Evolutionary conservation across 2,113 vertebrate genomes (phyloP).

Genomic region (Lonchura striata): DNA sequence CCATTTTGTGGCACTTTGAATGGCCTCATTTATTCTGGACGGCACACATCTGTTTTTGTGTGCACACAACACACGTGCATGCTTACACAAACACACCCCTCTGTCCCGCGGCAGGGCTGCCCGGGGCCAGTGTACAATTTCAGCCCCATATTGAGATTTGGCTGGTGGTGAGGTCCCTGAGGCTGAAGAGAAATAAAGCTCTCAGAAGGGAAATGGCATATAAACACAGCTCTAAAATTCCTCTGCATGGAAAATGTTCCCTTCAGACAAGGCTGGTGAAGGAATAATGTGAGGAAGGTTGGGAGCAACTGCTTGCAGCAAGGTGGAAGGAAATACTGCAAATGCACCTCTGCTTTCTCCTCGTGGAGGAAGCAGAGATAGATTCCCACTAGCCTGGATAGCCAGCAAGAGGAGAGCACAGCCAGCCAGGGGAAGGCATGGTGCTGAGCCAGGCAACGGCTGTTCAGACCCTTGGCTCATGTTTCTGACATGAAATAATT

Average conservation of each 20-base stretch:
- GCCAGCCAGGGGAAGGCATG: not conserved
- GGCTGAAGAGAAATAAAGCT: constrained; percentile 56
- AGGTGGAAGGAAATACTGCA: not conserved
- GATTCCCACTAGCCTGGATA: not conserved
- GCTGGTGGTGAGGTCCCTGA: constrained; percentile 28
- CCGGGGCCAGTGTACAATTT: constrained; percentile 16
- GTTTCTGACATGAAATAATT: not conserved
- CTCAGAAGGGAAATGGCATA: constrained; percentile 13
- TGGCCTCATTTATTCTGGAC: constrained; percentile 55
- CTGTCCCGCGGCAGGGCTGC: not conserved
- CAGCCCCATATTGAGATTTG: constrained; percentile 60
- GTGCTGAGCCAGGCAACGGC: not conserved
- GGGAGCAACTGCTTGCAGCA: not conserved
- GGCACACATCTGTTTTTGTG: constrained; percentile 59
- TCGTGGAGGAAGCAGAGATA: not conserved
- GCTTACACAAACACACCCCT: constrained; percentile 26
- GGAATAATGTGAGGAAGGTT: not conserved
- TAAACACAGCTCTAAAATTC: not conserved
- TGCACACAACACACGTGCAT: not conserved
- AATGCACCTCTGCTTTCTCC: not conserved
- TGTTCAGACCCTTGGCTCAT: not conserved
- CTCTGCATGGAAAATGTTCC: constrained; percentile 7
- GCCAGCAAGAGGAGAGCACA: not conserved
- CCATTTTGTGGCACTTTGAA: constrained; percentile 56
- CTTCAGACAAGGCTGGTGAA: not conserved